Conservation (phyloP, 2,888 invertebrate genomes). For the Pterostichus niger region DNA sequence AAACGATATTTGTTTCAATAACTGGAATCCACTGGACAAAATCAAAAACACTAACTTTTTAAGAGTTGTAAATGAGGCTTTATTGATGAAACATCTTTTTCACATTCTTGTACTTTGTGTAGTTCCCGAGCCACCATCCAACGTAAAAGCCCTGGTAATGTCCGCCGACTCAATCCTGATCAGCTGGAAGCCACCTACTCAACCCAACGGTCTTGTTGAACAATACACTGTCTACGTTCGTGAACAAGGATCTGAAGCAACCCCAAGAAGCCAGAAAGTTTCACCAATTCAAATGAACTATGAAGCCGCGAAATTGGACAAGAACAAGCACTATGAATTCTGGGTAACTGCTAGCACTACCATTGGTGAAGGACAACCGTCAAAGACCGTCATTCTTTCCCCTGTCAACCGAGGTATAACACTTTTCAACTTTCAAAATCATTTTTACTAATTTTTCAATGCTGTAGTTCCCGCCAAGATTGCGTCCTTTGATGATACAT, state of each 20-base stretch:
- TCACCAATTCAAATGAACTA: conserved; percentile 81
- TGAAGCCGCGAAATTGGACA: conserved; percentile 90
- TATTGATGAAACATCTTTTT: conserved; percentile 46
- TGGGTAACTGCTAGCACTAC: conserved; percentile 97
- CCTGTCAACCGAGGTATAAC: conserved; percentile 87
- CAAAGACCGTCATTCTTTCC: conserved; percentile 91
- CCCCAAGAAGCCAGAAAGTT: conserved; percentile 84
- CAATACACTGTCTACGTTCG: conserved; percentile 96
- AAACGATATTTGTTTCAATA: too few relatives aligned
- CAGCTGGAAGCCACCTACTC: conserved; percentile 95
- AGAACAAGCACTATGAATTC: conserved; percentile 92
- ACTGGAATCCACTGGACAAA: too few relatives aligned
- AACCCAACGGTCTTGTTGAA: conserved; percentile 94
- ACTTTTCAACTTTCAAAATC: neutral
- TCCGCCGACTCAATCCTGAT: conserved; percentile 94
- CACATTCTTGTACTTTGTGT: conserved; percentile 61
- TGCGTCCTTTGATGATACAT: conserved; percentile 96
- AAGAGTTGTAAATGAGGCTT: too few relatives aligned
- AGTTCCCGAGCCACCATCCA: conserved; percentile 96
- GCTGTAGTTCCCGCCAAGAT: conserved; percentile 93
- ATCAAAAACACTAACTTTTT: too few relatives aligned
- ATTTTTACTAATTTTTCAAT: neutral
- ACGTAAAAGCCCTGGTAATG: conserved; percentile 95
- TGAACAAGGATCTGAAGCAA: conserved; percentile 79
- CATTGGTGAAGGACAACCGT: conserved; percentile 95